Base-by-base conservation (phyloP, 2,888 invertebrate genomes). In the Sepiola atlantica region DNA sequence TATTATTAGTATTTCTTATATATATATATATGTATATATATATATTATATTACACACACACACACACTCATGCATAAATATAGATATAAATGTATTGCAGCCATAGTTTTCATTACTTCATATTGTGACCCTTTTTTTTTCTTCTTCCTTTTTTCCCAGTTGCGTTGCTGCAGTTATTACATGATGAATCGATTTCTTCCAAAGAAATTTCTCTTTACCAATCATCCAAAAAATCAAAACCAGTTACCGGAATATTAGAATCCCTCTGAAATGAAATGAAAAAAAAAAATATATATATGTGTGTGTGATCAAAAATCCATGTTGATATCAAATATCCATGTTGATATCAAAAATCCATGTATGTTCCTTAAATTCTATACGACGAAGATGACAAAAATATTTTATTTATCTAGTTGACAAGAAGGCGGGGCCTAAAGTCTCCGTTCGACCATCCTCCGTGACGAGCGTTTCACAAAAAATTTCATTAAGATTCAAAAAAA, bases 191-290 rank as follows among this genome's bases (percentile, higher is more conserved):
- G 90, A n/a, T 90, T 90, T 90, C 90, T 35, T 32, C 16, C 16
- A 0, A 35, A 35, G 45, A 28, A 45, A 45, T 24, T 45, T 92
- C 55, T 45, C 28, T 93, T 96, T 95, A 96, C 96, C 96, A 96
- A 91, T 96, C 95, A 94, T 96, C 96, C 35, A 96, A 95, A 94
- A 96, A 96, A 90, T 96, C 96, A 95, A 96, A 96, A 28, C 96
- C 96, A 93, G 96, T 95, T 94, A 95, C 95, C 21, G 35, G 93
- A 55, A 93, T 61, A 28, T 93, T 24, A 55, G 93, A 93, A 61
- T 93, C 93, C 35, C 93, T 55, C 93, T 93, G 55, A 24, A 93
- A 93, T 61, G 12, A 24, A 90, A 90, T 1, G n/a, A n/a, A 90
- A 90, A 90, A 8, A 6, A 90, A 16, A n/a, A 90, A 18, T 28